phyloP scores from a whole-genome alignment of 2,888 invertebrate species.

The Nemotelus nigrinus region DNA sequence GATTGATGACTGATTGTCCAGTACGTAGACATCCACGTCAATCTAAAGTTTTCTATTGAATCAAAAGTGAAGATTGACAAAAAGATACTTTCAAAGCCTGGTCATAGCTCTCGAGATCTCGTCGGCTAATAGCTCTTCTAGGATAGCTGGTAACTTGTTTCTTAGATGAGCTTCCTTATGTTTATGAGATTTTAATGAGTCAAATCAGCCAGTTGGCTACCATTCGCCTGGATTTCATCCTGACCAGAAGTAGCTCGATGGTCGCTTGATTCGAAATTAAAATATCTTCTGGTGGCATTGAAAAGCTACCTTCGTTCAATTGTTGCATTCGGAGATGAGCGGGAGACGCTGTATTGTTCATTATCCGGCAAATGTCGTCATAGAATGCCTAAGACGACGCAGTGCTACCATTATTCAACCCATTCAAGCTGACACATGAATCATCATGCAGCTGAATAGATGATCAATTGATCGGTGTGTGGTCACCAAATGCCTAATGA shows the following conservation, averaged over 20 bases:
- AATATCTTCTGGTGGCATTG: conserved; percentile 41
- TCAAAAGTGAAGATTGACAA: conserved; percentile 24
- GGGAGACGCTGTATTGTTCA: conserved; percentile 25
- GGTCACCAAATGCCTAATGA: conserved; percentile 33
- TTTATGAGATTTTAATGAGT: conserved; percentile 42
- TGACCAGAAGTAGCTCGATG: conserved; percentile 14
- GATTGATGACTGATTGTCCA: conserved; percentile 40
- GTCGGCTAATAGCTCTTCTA: conserved; percentile 12
- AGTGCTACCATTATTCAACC: conserved; percentile 33
- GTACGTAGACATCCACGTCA: neutral
- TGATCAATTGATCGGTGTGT: conserved; percentile 39
- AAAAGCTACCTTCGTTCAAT: conserved; percentile 38
- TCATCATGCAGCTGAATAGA: conserved; percentile 19
- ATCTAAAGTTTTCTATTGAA: conserved; percentile 12
- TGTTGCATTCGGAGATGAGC: conserved; percentile 11
- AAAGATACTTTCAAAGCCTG: conserved; percentile 17
- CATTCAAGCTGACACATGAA: conserved; percentile 31
- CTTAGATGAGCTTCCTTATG: conserved; percentile 14
- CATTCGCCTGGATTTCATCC: conserved; percentile 20
- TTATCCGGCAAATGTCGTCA: conserved; percentile 30
- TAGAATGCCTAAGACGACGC: neutral
- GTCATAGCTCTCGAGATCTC: neutral
- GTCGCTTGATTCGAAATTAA: conserved; percentile 39
- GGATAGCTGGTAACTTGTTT: neutral
- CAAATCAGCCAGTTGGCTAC: conserved; percentile 24